Evolutionary conservation across 2,888 invertebrate species (phyloP).

Genomic region (Orchesella flavescens): DNA sequence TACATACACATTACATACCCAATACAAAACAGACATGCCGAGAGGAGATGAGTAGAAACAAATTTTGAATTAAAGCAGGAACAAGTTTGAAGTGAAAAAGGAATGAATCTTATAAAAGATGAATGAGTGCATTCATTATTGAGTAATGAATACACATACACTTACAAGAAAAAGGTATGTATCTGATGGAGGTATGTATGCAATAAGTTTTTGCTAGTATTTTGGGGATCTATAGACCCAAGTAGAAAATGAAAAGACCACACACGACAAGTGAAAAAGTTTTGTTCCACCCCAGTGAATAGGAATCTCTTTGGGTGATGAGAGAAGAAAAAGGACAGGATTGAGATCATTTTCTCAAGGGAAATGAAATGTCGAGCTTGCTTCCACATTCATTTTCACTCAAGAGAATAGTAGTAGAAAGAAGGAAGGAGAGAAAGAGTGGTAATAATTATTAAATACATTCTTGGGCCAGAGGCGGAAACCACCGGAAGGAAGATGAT

Average conservation of each 20-base stretch:
- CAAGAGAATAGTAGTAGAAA: constrained; percentile 1
- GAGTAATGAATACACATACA: constrained; percentile 31
- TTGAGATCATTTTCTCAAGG: not conserved
- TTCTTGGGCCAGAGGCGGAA: constrained; percentile 28
- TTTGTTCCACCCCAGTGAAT: constrained; percentile 8
- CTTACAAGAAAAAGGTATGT: not conserved
- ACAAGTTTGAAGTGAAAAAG: not conserved
- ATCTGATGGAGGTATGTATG: too few species aligned
- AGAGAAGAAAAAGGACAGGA: not conserved
- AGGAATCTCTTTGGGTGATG: not conserved
- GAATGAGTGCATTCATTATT: constrained; percentile 36
- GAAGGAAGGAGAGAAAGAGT: not conserved
- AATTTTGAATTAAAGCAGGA: too few species aligned
- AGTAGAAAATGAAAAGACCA: constrained; percentile 17
- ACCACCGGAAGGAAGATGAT: constrained; percentile 16
- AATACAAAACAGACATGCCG: not conserved
- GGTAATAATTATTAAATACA: constrained; percentile 37
- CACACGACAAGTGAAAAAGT: constrained; percentile 14
- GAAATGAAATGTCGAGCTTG: constrained; percentile 26
- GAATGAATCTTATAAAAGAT: constrained; percentile 29
- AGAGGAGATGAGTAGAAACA: not conserved
- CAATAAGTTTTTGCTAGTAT: not conserved
- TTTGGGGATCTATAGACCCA: constrained; percentile 11
- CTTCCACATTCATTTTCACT: constrained; percentile 3
- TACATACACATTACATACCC: not conserved